Evolutionary conservation across 1,140 invertebrate genomes (phyloP), one percentile per base, ranked within the genome.

Genomic region (Listronotus bonariensis): DNA sequence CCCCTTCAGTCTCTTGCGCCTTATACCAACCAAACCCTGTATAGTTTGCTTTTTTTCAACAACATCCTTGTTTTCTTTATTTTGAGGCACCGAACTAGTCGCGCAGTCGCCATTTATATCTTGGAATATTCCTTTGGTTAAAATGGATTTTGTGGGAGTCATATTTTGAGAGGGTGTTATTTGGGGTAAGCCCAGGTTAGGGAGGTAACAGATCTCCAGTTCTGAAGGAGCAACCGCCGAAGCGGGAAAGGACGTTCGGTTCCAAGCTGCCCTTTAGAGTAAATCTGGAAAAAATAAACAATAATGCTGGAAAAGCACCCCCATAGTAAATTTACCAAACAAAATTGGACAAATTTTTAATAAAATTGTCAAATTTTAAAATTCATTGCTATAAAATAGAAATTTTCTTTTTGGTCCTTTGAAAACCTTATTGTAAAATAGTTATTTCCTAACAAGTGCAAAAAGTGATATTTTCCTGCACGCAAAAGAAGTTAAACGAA

Each of bases 1-100:
- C 3, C 92, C 92, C 75, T 90, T 90, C 1, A 93, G 82, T 57
- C 92, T 78, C 74, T 92, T 93, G 40, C 92, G 82, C 65, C 87
- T 81, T 32, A 94, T 89, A 15, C 89, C 91, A 34, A 92, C 83
- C 32, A 85, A 78, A 63, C 72, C 76, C 70, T 10, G 38, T 34
- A 14, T 40, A 18, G 6, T 55, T 34, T 32, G 49, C 5, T 26
- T 9, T 7, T n/a, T 14, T 17, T 18, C 10, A 10, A 46, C 8
- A 17, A 42, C 41, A 12, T n/a, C 51, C 10, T 53, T 31, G 12
- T 32, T 14, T 10, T 7, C 6, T 9, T 38, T 20, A 14, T 36
- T 57, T 57, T 57, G 14, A 46, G 17, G 10, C n/a, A 45, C 31
- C 1, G 26, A 6, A 45, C 8, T 53, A 3, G 1, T n/a, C 7